Evolutionary conservation across 2,113 vertebrate genomes (phyloP).

Genomic region (Oryzias curvinotus): DNA sequence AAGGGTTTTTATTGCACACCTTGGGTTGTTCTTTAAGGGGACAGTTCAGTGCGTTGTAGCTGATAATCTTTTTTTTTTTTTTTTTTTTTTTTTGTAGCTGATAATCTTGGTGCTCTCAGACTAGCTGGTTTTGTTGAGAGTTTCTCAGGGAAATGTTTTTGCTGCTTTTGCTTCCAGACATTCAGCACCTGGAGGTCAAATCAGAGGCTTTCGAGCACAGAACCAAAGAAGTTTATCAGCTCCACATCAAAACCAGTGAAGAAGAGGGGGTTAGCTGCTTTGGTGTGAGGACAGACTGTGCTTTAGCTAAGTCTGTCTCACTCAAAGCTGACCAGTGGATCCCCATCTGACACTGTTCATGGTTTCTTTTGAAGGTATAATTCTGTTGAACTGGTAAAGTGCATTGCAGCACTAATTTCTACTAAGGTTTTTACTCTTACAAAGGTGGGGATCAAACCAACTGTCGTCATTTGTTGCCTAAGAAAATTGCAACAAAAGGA

Average conservation of each 20-base stretch:
- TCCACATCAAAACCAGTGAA: neutral
- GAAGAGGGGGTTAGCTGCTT: neutral
- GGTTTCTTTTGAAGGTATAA: neutral
- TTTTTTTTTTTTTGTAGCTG: too few relatives aligned
- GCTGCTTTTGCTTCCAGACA: neutral
- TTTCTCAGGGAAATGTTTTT: constrained; percentile 1
- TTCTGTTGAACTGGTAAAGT: neutral
- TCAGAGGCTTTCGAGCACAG: neutral
- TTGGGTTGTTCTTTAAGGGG: neutral
- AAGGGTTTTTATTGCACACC: neutral
- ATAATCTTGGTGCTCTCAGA: neutral
- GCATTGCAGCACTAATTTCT: neutral
- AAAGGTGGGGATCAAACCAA: neutral
- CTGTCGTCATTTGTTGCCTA: neutral
- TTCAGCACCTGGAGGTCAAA: neutral
- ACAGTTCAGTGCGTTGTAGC: constrained; percentile 1
- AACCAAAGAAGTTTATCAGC: neutral
- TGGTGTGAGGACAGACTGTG: neutral
- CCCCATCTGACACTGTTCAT: neutral
- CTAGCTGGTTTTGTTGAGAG: neutral
- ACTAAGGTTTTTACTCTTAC: neutral
- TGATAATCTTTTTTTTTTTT: too few relatives aligned
- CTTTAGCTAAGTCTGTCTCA: neutral
- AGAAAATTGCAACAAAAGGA: neutral
- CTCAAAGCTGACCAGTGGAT: neutral